These are phyloP conservation scores for Columba livia DNA, from an alignment of 2,113 vertebrate species.

Conservation along the genomic window DNA sequence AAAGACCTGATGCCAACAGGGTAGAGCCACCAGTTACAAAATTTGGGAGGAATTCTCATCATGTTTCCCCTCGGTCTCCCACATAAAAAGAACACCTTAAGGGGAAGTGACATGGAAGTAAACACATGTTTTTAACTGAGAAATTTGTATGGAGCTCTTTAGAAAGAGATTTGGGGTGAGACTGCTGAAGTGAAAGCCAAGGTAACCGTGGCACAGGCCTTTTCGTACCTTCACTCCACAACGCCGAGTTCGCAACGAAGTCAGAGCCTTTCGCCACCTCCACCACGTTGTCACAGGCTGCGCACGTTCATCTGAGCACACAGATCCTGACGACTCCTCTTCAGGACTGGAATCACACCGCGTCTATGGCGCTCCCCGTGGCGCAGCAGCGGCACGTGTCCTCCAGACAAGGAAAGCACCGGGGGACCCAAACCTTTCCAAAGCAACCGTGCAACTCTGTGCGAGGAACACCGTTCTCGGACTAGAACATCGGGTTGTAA, in stretches of 20 bases:
- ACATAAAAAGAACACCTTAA: neutral
- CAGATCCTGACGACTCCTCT: neutral
- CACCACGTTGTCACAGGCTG: fast-evolving
- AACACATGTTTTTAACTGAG: neutral
- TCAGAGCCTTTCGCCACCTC: neutral
- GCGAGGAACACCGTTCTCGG: neutral
- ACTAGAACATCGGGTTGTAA: neutral
- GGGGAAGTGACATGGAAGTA: neutral
- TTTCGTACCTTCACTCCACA: neutral
- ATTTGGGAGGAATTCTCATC: neutral
- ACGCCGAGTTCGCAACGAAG: fast-evolving
- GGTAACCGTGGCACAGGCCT: neutral
- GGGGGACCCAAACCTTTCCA: neutral
- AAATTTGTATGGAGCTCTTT: neutral
- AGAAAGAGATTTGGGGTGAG: neutral
- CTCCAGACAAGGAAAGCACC: neutral
- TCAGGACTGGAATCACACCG: neutral
- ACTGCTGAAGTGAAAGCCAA: neutral
- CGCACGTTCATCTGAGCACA: fast-evolving
- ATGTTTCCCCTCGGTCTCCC: neutral
- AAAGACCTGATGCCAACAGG: neutral
- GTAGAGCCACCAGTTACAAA: neutral
- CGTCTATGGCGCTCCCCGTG: neutral
- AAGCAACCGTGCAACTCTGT: neutral
- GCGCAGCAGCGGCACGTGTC: neutral